Percentiles rank a stretch among this genome's conserved stretches.
phyloP scores from a whole-genome alignment of 2,888 invertebrate genomes.

The Leucania comma region DNA sequence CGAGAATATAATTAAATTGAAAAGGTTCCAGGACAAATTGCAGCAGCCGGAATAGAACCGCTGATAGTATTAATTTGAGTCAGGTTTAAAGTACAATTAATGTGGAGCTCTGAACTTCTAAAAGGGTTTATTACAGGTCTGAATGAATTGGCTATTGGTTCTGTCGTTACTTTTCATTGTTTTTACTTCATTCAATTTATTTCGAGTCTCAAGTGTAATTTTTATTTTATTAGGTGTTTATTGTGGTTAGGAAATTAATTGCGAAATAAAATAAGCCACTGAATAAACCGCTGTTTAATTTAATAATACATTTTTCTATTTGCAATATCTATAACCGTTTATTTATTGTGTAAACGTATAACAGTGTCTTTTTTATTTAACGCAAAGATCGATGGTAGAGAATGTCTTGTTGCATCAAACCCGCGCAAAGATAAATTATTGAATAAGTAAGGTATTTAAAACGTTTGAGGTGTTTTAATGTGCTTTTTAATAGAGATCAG shows the following conservation, averaged over 20 bases:
- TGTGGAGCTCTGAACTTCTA: conserved; percentile 69
- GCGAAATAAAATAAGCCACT: not conserved
- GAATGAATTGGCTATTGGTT: conserved; percentile 75
- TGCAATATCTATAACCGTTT: too few species aligned
- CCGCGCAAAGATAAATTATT: too few species aligned
- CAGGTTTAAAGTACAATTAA: conserved; percentile 78
- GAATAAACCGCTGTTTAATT: not conserved
- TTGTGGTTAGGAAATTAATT: conserved; percentile 10
- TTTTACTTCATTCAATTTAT: conserved; percentile 71
- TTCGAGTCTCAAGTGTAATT: conserved; percentile 60
- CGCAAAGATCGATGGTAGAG: too few species aligned
- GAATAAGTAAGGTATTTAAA: too few species aligned
- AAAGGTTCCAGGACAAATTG: conserved; percentile 80
- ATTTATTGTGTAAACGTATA: too few species aligned
- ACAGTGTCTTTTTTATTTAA: too few species aligned
- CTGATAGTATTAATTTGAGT: conserved; percentile 80
- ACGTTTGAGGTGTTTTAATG: not conserved
- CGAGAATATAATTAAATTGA: conserved; percentile 79
- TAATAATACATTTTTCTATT: too few species aligned
- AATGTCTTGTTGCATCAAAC: too few species aligned
- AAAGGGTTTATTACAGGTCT: conserved; percentile 75
- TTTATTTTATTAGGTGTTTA: conserved; percentile 55
- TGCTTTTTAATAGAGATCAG: not conserved
- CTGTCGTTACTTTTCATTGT: conserved; percentile 73
- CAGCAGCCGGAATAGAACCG: conserved; percentile 70